Base-by-base conservation (phyloP, 2,113 vertebrate species). In the Hippolais icterina region DNA sequence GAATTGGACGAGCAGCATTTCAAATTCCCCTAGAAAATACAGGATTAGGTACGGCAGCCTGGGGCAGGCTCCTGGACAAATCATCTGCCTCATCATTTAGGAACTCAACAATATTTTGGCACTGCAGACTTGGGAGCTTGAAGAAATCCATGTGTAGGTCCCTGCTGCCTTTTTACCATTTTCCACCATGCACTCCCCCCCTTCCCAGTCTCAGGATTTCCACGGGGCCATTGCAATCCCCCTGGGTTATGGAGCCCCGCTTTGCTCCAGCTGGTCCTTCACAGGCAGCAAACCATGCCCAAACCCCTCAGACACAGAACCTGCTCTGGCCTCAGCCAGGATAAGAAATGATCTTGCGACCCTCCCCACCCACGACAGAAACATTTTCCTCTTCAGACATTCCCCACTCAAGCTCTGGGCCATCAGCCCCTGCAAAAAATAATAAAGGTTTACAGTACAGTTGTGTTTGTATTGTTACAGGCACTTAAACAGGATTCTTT, bases 401-500 rank as follows among this genome's bases (percentile, higher is more conserved):
- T 19, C 94, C 90, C 89, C 80, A 86, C 93, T 83, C 76, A 54
- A 96, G 86, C 90, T 92, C 72, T 20, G 87, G 95, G 94, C 96
- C 72, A 31, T 89, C 89, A 89, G 57, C 68, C 95, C 96, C 89
- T 28, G 81, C 81, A 33, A 57, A 94, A 91, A 93, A 75, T 80
- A 80, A 66, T 83, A 47, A 80, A 97, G 70, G 84, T 94, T 97
- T 97, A 97, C 96, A 97, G 95, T 97, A 96, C 95, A 94, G 82
- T 96, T 96, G 87, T 94, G 93, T 96, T 97, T 91, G 35, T 95
- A 85, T 95, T 92, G 96, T 97, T 97, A 97, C 96, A 97, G 97
- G 97, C 97, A 97, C 96, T 97, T 97, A 94, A 96, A 97, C 93
- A 96, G 95, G 93, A 95, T 97, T 97, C 96, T 97, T 97, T 97